phyloP scores from a whole-genome alignment of 2,797 vertebrate genomes.

The Danio jaintianensis region DNA sequence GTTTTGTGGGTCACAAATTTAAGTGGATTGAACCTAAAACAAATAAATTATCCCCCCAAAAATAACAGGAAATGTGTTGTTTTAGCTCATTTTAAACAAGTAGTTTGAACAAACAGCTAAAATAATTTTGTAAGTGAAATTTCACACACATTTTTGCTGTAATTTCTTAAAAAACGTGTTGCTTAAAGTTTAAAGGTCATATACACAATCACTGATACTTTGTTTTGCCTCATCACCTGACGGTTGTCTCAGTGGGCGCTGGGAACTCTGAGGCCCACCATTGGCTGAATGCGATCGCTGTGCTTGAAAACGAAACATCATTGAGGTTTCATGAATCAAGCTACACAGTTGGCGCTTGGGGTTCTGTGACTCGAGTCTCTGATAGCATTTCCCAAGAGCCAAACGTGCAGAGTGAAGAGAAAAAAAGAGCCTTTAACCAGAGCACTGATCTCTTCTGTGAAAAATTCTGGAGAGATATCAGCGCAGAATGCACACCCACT shows the following conservation, averaged over 20 bases:
- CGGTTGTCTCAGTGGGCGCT: conserved; percentile 19
- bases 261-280: conserved; percentile 42
- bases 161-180: not conserved
- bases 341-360: conserved; percentile 21
- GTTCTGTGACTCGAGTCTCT: conserved; percentile 25
- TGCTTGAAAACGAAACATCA: conserved; percentile 31
- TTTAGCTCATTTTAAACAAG: too few species aligned
- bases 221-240: conserved; percentile 15
- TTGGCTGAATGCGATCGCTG: conserved; percentile 47
- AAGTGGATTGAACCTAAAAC: too few species aligned
- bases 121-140: not conserved
- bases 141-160: not conserved
- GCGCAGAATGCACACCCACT: conserved; percentile 49
- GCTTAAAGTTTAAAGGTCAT: not conserved
- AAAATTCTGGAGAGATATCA: conserved; percentile 57
- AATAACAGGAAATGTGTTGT: too few species aligned
- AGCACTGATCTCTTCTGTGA: conserved; percentile 42
- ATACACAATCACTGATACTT: conserved; percentile 30
- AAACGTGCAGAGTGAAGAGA: conserved; percentile 17
- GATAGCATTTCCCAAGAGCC: conserved; percentile 40
- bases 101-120: too few species aligned
- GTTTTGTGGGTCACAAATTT: too few species aligned
- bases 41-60: too few species aligned
- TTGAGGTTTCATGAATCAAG: conserved; percentile 35
- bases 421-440: conserved; percentile 26